These are phyloP conservation scores for Drosophila serrata DNA, from an alignment of 1,140 invertebrate species.

Conservation along the genomic window DNA sequence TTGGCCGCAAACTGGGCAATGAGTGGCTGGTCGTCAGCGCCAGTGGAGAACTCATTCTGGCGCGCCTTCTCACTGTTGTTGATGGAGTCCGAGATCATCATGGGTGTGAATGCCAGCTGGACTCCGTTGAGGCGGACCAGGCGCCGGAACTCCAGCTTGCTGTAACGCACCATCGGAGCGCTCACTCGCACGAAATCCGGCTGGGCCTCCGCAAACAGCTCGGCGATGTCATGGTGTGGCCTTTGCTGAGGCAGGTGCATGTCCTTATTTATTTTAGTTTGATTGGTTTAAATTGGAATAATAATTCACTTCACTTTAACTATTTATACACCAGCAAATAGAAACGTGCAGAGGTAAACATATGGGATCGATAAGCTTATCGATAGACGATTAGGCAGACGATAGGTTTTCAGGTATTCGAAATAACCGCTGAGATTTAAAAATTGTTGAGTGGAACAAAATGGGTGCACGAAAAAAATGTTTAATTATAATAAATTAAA, in stretches of 20 bases:
- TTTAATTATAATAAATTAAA: too few relatives aligned
- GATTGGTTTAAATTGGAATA: too few relatives aligned
- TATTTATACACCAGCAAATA: slow-evolving; percentile 2
- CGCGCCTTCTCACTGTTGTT: slow-evolving; percentile 94
- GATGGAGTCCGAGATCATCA: slow-evolving; percentile 98
- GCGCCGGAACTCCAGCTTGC: slow-evolving; percentile 88
- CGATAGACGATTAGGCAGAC: slow-evolving; percentile 6
- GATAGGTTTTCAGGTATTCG: background rate
- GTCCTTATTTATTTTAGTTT: too few relatives aligned
- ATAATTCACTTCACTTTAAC: too few relatives aligned
- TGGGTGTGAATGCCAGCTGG: slow-evolving; percentile 97
- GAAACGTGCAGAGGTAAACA: slow-evolving; percentile 23
- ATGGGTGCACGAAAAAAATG: too few relatives aligned
- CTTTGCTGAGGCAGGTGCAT: slow-evolving; percentile 61
- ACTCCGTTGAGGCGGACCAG: slow-evolving; percentile 89
- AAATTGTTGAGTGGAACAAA: too few relatives aligned
- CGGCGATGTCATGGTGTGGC: slow-evolving; percentile 86
- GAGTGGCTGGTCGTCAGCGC: slow-evolving; percentile 91
- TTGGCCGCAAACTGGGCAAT: slow-evolving; percentile 98
- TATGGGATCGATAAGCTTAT: background rate
- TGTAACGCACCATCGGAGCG: slow-evolving; percentile 98
- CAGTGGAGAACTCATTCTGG: slow-evolving; percentile 95
- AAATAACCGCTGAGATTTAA: background rate
- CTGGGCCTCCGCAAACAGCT: slow-evolving; percentile 89
- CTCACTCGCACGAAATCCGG: slow-evolving; percentile 90